Evolutionary conservation across 2,888 invertebrate genomes (phyloP).

Genomic region (Himalopsyche japonica): DNA sequence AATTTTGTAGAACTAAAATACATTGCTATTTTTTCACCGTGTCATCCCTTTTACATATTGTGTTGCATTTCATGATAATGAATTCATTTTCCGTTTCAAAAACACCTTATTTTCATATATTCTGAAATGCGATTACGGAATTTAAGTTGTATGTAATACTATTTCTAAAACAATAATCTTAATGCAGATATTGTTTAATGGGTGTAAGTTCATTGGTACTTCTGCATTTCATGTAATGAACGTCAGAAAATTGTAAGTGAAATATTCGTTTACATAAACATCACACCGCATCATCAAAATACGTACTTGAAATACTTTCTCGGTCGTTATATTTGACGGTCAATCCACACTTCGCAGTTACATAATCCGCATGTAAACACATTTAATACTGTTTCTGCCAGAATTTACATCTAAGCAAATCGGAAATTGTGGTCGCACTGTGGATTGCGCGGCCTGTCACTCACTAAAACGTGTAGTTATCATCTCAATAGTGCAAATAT

Average conservation of each 20-base stretch:
- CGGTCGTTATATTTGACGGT: background rate
- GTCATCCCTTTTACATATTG: too few relatives aligned
- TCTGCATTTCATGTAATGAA: background rate
- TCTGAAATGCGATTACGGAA: too few relatives aligned
- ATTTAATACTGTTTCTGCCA: background rate
- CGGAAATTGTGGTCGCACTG: background rate
- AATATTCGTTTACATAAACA: background rate
- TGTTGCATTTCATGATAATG: too few relatives aligned
- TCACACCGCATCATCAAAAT: background rate
- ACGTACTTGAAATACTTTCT: background rate
- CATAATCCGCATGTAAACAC: background rate
- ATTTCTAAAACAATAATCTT: too few relatives aligned
- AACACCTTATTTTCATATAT: too few relatives aligned
- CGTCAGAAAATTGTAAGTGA: background rate
- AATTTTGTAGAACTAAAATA: too few relatives aligned
- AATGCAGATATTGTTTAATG: background rate
- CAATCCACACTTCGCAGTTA: background rate
- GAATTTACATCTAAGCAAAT: background rate
- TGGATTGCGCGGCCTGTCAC: background rate
- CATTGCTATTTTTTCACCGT: too few relatives aligned
- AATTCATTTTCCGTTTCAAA: too few relatives aligned
- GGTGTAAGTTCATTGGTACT: background rate
- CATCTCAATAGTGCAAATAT: background rate
- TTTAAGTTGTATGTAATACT: too few relatives aligned
- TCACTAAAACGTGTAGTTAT: background rate